Percentiles rank a stretch among this genome's conserved stretches.
These are phyloP conservation scores for Himalopsyche anomala DNA, from an alignment of 2,888 invertebrate species.

Conservation along the genomic window DNA sequence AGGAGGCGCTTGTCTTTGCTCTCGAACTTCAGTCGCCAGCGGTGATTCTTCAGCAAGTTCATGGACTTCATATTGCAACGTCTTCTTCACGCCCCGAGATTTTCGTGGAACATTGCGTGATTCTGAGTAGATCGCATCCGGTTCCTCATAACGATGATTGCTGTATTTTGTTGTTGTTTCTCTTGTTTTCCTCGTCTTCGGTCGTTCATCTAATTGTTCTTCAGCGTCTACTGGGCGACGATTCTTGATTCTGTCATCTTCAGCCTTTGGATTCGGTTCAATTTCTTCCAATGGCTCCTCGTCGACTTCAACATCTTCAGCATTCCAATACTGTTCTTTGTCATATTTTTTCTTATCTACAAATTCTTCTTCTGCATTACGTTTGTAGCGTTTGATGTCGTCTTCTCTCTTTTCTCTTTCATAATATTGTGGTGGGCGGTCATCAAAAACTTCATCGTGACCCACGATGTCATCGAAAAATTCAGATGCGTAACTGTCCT, in stretches of 20 bases:
- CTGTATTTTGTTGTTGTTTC: conserved; percentile 51
- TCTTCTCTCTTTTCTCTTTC: conserved; percentile 53
- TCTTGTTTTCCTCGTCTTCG: conserved; percentile 35
- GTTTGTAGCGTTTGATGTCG: conserved; percentile 29
- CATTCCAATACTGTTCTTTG: conserved; percentile 64
- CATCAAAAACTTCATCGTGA: conserved; percentile 37
- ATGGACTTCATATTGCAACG: conserved; percentile 60
- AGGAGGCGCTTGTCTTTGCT: conserved; percentile 39
- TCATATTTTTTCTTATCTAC: conserved; percentile 60
- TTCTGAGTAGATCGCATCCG: conserved; percentile 48
- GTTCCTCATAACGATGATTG: conserved; percentile 59
- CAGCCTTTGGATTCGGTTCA: conserved; percentile 48
- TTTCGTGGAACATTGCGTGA: conserved; percentile 45
- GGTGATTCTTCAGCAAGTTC: conserved; percentile 58
- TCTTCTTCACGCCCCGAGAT: conserved; percentile 47
- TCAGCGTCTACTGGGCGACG: conserved; percentile 58
- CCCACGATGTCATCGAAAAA: conserved; percentile 56
- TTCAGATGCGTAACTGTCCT: conserved; percentile 59
- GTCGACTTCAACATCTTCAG: conserved; percentile 63
- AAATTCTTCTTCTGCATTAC: conserved; percentile 52
- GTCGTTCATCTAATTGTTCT: conserved; percentile 47
- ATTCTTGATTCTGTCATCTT: conserved; percentile 60
- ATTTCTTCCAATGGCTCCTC: conserved; percentile 58
- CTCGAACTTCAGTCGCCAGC: conserved; percentile 45
- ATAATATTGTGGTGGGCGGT: conserved; percentile 43